Evolutionary conservation across 2,888 invertebrate genomes (phyloP).

Genomic region (Nebria brevicollis): DNA sequence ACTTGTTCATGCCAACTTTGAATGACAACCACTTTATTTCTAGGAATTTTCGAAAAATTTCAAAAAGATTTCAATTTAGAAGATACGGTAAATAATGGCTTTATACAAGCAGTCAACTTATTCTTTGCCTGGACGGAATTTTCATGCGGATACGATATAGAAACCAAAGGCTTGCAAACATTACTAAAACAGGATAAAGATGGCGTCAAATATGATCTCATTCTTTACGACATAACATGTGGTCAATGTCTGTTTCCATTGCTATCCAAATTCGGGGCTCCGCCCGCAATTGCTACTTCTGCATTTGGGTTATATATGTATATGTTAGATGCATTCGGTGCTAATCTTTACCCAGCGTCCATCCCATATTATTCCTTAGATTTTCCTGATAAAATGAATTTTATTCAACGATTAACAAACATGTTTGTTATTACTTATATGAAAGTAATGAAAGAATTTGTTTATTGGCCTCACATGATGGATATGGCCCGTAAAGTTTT

Average conservation of each 20-base stretch:
- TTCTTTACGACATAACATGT: constrained; percentile 22
- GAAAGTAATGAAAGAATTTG: constrained; percentile 2
- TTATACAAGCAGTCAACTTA: not conserved
- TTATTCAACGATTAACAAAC: constrained; percentile 36
- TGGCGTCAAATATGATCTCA: constrained; percentile 23
- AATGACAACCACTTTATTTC: not conserved
- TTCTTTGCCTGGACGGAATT: not conserved
- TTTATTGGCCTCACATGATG: not conserved
- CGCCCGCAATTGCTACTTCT: constrained; percentile 32
- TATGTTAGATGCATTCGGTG: constrained; percentile 8
- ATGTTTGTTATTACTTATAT: constrained; percentile 12
- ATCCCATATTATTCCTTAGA: constrained; percentile 17
- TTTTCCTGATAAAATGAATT: constrained; percentile 40
- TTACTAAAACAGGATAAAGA: constrained; percentile 11
- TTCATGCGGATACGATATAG: constrained; percentile 7
- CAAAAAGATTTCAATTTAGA: not conserved
- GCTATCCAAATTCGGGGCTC: constrained; percentile 29
- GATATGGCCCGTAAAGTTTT: not conserved
- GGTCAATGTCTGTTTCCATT: constrained; percentile 32
- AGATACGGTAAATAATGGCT: not conserved
- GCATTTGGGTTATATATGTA: constrained; percentile 16
- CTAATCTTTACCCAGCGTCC: constrained; percentile 14
- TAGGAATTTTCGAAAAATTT: not conserved
- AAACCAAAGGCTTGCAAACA: constrained; percentile 16
- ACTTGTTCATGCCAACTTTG: not conserved